Conservation (phyloP, 2,797 vertebrate genomes). For the Rhynchotus rufescens region DNA sequence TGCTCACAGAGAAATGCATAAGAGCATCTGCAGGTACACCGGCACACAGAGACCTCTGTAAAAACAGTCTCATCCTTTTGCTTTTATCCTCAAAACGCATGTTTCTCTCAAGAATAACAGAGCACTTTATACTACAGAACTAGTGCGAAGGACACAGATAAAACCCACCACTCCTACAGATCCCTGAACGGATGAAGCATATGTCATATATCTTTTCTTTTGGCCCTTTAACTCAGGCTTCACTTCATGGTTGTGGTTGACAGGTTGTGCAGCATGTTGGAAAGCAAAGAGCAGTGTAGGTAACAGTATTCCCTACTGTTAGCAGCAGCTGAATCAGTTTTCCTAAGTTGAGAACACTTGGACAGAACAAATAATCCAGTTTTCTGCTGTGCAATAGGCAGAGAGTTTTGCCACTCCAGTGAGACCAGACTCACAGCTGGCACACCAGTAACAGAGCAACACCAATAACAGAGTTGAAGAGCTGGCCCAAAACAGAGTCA, state of each 20-base stretch:
- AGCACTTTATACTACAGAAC: background rate
- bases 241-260: background rate
- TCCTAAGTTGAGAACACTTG: slow-evolving; percentile 16
- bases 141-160: background rate
- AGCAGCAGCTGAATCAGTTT: slow-evolving; percentile 26
- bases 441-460: background rate
- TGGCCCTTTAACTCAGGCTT: background rate
- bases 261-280: background rate
- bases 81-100: background rate
- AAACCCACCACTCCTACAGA: background rate
- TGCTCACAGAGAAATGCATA: background rate
- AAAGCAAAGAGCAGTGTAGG: background rate
- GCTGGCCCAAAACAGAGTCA: slow-evolving; percentile 42
- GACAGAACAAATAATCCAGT: background rate
- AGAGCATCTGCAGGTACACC: background rate
- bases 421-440: background rate
- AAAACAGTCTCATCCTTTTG: background rate
- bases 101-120: background rate
- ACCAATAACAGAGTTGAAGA: background rate
- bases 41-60: background rate
- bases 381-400: slow-evolving; percentile 17
- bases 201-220: background rate
- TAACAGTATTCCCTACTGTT: background rate
- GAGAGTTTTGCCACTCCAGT: slow-evolving; percentile 19
- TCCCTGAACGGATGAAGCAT: background rate